A percentile compares a stretch with the other conserved stretches of the same genome.
Evolutionary conservation across 2,888 invertebrate species (phyloP).

Genomic region (Lithophane socia): DNA sequence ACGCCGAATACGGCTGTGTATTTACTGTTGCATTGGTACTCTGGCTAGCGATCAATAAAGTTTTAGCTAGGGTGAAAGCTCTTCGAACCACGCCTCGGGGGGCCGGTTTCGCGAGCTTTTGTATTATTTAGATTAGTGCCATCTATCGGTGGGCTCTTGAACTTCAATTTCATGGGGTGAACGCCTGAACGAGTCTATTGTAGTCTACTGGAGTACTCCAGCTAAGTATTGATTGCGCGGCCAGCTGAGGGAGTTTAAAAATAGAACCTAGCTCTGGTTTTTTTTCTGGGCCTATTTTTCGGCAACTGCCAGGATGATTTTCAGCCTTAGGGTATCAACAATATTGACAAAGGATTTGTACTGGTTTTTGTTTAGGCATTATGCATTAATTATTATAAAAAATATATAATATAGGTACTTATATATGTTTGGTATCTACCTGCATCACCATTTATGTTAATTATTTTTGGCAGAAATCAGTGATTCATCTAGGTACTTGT

Average conservation of each 20-base stretch:
- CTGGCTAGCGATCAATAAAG: constrained; percentile 82
- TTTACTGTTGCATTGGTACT: constrained; percentile 76
- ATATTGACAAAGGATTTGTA: neutral
- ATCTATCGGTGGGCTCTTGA: constrained; percentile 74
- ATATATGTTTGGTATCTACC: neutral
- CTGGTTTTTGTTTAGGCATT: neutral
- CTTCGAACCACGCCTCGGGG: constrained; percentile 81
- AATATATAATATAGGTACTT: neutral
- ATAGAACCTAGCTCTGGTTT: constrained; percentile 31
- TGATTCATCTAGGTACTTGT: constrained; percentile 21
- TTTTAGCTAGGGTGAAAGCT: constrained; percentile 84
- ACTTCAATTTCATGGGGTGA: constrained; percentile 63
- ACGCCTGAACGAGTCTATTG: constrained; percentile 45
- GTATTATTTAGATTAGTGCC: constrained; percentile 70
- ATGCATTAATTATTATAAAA: neutral
- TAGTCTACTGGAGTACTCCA: constrained; percentile 30
- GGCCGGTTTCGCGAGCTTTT: constrained; percentile 76
- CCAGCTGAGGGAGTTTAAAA: constrained; percentile 42
- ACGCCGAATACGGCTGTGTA: constrained; percentile 76
- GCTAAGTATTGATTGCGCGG: constrained; percentile 52
- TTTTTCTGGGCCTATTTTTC: constrained; percentile 4
- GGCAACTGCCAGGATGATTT: neutral
- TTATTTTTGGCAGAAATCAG: constrained; percentile 6
- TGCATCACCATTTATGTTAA: neutral
- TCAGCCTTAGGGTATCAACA: neutral